These are phyloP conservation scores for Sphyrna mokarran DNA, from an alignment of 2,113 vertebrate species.

Conservation along the genomic window DNA sequence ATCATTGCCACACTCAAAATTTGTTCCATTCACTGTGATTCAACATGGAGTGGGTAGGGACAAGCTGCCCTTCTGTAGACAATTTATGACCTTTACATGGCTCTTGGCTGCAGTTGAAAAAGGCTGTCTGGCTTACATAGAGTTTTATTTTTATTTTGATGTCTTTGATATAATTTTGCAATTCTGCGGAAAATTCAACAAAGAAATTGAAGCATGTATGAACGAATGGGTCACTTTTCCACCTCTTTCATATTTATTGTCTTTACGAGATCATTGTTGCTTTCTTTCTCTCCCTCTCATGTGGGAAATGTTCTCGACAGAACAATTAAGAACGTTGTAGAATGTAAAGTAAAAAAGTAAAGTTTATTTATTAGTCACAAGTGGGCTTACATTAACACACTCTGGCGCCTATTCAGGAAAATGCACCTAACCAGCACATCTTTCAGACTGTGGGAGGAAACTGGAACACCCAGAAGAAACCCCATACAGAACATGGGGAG, in stretches of 20 bases:
- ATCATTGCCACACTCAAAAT: neutral
- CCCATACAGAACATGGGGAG: too few species aligned
- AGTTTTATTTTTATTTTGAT: constrained; percentile 31
- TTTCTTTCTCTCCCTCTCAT: neutral
- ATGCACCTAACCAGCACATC: too few species aligned
- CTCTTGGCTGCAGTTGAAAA: constrained; percentile 2
- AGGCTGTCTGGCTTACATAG: neutral
- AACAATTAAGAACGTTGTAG: too few species aligned
- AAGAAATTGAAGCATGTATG: neutral
- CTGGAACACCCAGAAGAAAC: too few species aligned
- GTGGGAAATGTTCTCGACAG: too few species aligned
- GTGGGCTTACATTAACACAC: too few species aligned
- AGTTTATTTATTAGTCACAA: too few species aligned
- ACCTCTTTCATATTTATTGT: neutral
- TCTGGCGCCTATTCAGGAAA: too few species aligned
- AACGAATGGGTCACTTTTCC: neutral
- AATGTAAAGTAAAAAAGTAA: too few species aligned
- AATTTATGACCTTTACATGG: constrained; percentile 11
- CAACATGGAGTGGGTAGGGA: neutral
- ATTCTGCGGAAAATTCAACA: neutral
- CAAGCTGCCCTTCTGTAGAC: neutral
- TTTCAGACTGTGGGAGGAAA: too few species aligned
- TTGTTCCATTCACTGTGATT: neutral
- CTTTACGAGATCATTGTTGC: neutral
- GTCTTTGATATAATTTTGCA: constrained; percentile 1